These are phyloP conservation scores for Colossoma macropomum DNA, from an alignment of 2,113 vertebrate species.

Conservation along the genomic window DNA sequence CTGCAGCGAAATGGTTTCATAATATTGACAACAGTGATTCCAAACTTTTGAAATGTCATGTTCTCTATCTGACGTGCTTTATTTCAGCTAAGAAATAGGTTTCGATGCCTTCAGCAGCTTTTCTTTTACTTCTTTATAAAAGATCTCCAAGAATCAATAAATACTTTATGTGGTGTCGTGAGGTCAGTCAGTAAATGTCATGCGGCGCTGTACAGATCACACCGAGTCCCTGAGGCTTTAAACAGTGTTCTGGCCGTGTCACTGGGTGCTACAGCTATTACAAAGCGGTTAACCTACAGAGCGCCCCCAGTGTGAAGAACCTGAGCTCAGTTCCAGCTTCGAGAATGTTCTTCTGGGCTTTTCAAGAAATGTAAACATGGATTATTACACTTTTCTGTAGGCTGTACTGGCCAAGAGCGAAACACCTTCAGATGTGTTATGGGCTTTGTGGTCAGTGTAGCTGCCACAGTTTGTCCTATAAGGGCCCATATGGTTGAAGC, in stretches of 20 bases:
- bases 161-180: background rate
- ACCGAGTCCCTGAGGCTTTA: background rate
- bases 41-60: no score
- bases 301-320: background rate
- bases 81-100: no score
- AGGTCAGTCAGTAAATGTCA: constrained; percentile 16
- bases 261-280: background rate
- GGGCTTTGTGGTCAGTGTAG: background rate
- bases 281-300: background rate
- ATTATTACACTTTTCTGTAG: background rate
- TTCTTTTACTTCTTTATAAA: background rate
- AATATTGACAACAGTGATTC: no score
- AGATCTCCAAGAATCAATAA: constrained; percentile 4
- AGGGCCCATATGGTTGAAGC: no score
- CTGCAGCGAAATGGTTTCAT: no score
- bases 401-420: no score
- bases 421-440: no score
- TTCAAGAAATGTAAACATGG: background rate
- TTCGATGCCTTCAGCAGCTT: no score
- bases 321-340: background rate
- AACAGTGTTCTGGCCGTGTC: background rate
- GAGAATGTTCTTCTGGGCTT: background rate
- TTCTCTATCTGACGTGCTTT: no score
- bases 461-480: no score
- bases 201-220: background rate